A percentile compares a stretch with the other conserved stretches of the same genome.
Conservation (phyloP, 2,113 vertebrate genomes). For the Chaenocephalus aceratus region DNA sequence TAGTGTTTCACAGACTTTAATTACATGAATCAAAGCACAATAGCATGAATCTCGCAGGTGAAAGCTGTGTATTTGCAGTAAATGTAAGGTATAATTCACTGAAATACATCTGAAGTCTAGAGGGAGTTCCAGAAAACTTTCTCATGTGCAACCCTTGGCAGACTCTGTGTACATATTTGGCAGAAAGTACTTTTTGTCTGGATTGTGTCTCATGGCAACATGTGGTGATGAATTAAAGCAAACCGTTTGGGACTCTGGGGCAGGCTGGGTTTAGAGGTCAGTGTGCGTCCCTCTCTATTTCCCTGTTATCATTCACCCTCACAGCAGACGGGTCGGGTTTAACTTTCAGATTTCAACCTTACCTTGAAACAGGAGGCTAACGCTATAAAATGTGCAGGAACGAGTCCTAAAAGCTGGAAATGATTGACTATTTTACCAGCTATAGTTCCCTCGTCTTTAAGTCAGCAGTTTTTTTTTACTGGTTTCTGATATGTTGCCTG, state of each 20-base stretch:
- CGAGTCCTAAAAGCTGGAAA: too few species aligned
- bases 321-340: conserved; percentile 22
- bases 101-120: conserved; percentile 26
- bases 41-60: conserved; percentile 26
- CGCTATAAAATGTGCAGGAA: background rate
- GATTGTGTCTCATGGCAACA: conserved; percentile 49
- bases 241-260: conserved; percentile 50
- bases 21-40: conserved; percentile 43
- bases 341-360: conserved; percentile 41
- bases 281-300: too few species aligned
- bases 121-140: conserved; percentile 33
- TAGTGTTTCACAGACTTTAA: conserved; percentile 35
- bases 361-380: conserved; percentile 13
- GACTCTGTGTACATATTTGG: conserved; percentile 50
- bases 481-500: too few species aligned
- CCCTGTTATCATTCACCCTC: background rate
- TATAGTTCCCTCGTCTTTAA: too few species aligned
- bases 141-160: conserved; percentile 67
- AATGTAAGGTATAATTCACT: conserved; percentile 43
- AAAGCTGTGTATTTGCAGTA: conserved; percentile 7
- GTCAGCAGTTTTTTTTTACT: too few species aligned
- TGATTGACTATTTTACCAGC: too few species aligned
- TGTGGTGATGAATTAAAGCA: conserved; percentile 66
- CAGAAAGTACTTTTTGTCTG: conserved; percentile 49
- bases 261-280: conserved; percentile 44